Evolutionary conservation across 2,888 invertebrate species (phyloP).

Genomic region (Drosophila hamatofila): DNA sequence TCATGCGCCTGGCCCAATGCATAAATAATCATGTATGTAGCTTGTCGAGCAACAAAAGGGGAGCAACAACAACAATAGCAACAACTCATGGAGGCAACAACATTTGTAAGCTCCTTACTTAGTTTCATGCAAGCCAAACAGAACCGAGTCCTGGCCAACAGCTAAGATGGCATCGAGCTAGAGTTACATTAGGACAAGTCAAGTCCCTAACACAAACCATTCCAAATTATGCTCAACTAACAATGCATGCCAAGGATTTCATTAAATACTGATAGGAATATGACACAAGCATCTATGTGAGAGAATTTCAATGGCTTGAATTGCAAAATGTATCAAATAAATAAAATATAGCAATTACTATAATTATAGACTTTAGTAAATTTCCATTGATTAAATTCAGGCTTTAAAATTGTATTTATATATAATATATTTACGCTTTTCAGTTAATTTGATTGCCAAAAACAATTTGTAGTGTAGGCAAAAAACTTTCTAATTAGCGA

Average conservation of each 20-base stretch:
- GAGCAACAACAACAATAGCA: conserved; percentile 1
- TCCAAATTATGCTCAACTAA: conserved; percentile 37
- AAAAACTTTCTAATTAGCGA: neutral
- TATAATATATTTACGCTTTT: neutral
- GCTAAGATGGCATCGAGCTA: conserved; percentile 12
- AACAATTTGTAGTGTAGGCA: neutral
- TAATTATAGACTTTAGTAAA: neutral
- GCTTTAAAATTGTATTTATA: neutral
- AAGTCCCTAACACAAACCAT: conserved; percentile 10
- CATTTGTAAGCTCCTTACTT: conserved; percentile 58
- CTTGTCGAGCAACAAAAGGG: conserved; percentile 16
- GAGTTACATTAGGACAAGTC: conserved; percentile 22
- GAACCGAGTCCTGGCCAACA: conserved; percentile 21
- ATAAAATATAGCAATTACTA: neutral
- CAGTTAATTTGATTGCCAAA: neutral
- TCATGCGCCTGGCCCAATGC: conserved; percentile 53
- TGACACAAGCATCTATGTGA: neutral
- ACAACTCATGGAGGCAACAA: conserved; percentile 17
- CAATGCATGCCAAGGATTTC: conserved; percentile 23
- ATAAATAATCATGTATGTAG: conserved; percentile 71
- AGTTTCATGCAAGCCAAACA: conserved; percentile 25
- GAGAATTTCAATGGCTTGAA: conserved; percentile 11
- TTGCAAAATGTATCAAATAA: neutral
- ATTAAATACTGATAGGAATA: conserved; percentile 30
- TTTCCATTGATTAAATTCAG: neutral